These are phyloP conservation scores for Camponotus fellah DNA, from an alignment of 2,888 invertebrate genomes.

Conservation along the genomic window DNA sequence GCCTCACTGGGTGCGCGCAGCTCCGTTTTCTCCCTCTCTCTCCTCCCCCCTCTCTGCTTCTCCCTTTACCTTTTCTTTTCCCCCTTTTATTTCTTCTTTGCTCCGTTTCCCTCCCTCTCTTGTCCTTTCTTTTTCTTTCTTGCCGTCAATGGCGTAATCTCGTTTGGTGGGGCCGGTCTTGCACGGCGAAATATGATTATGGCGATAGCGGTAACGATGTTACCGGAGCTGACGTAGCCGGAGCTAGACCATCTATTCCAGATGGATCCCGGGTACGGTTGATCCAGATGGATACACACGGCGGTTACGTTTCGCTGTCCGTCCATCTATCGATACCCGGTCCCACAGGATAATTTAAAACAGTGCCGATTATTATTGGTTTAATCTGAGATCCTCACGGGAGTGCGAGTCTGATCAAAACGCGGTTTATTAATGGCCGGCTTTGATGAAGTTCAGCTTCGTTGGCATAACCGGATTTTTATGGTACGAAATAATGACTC, in stretches of 20 bases:
- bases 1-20: constrained; percentile 9
- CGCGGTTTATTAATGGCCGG: constrained; percentile 1
- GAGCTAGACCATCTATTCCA: constrained; percentile 62
- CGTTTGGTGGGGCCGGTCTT: constrained; percentile 74
- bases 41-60: constrained; percentile 31
- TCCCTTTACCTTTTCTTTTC: constrained; percentile 42
- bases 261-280: constrained; percentile 57
- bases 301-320: constrained; percentile 15
- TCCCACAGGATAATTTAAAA: constrained; percentile 66
- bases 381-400: constrained; percentile 14
- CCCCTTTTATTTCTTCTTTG: constrained; percentile 45
- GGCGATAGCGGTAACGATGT: constrained; percentile 80
- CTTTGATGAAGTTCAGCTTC: background rate
- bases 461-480: background rate
- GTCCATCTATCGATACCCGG: constrained; percentile 37
- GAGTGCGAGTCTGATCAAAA: constrained; percentile 3
- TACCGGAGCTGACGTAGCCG: constrained; percentile 77
- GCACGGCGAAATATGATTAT: constrained; percentile 80
- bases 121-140: constrained; percentile 27
- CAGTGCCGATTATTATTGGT: constrained; percentile 65
- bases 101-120: constrained; percentile 27
- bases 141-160: constrained; percentile 73
- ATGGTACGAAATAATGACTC: background rate
- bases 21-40: constrained; percentile 26
- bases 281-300: constrained; percentile 60